These are phyloP conservation scores for Bombus difficillimus DNA, from an alignment of 1,140 invertebrate genomes.

Conservation along the genomic window DNA sequence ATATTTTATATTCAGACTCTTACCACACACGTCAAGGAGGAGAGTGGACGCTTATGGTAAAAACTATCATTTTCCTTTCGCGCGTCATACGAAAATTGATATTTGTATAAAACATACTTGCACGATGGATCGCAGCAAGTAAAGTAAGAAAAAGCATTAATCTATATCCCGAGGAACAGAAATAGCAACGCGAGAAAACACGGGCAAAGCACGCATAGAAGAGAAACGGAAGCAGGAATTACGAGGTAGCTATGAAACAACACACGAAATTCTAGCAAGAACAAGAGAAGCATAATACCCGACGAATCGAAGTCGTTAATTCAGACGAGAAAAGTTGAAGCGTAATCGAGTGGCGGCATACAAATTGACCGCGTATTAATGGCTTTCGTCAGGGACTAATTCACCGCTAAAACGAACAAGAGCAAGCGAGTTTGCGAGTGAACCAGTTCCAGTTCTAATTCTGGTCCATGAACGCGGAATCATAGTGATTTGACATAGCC, in stretches of 20 bases:
- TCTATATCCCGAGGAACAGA: background rate
- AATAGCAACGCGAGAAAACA: background rate
- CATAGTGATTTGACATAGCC: background rate
- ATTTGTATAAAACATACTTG: background rate
- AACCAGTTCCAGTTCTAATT: slow-evolving; percentile 26
- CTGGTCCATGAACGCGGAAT: background rate
- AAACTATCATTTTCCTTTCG: background rate
- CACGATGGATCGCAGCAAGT: background rate
- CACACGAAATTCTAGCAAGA: too few species aligned
- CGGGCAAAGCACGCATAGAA: too few species aligned
- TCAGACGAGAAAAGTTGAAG: background rate
- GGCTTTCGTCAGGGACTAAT: background rate
- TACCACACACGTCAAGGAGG: background rate
- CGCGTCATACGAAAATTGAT: too few species aligned
- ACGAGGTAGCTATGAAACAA: background rate
- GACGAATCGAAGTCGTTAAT: background rate
- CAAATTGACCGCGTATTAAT: slow-evolving; percentile 21
- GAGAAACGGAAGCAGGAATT: background rate
- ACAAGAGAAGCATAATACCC: background rate
- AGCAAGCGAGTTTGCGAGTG: background rate
- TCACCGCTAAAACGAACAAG: background rate
- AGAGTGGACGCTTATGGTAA: background rate
- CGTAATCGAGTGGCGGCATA: background rate
- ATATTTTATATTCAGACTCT: background rate
- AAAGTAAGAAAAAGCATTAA: background rate